Evolutionary conservation across 1,140 invertebrate species (phyloP).

Genomic region (Plodia interpunctella): DNA sequence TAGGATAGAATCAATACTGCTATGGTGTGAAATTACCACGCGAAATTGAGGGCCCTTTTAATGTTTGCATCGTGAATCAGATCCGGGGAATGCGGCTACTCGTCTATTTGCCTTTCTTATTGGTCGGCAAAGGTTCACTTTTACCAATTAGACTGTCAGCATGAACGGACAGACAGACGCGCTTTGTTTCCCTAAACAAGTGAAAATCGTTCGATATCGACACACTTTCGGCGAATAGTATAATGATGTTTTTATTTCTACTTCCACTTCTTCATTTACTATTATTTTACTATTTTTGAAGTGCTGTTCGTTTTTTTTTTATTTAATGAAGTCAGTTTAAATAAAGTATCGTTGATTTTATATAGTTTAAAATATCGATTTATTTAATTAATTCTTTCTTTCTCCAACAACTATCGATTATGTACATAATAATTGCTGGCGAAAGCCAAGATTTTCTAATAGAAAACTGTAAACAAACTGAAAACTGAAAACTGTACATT

Average conservation of each 20-base stretch:
- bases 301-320: background rate
- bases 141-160: slow-evolving; percentile 66
- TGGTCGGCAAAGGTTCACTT: slow-evolving; percentile 57
- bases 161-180: slow-evolving; percentile 42
- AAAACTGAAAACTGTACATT: no score
- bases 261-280: background rate
- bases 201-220: slow-evolving; percentile 56
- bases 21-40: background rate
- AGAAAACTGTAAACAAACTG: no score
- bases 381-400: no score
- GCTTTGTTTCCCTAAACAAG: slow-evolving; percentile 67
- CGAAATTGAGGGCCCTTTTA: slow-evolving; percentile 7
- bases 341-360: no score
- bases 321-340: no score
- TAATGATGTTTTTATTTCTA: background rate
- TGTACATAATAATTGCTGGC: no score
- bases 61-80: slow-evolving; percentile 32
- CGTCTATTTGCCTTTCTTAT: slow-evolving; percentile 62
- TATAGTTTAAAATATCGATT: no score
- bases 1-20: background rate
- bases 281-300: background rate
- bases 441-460: no score
- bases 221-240: slow-evolving; percentile 38
- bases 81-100: slow-evolving; percentile 30
- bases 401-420: no score